A percentile compares a stretch with the other conserved stretches of the same genome.
Conservation (phyloP, 2,888 invertebrate genomes). For the Eristalis arbustorum region DNA sequence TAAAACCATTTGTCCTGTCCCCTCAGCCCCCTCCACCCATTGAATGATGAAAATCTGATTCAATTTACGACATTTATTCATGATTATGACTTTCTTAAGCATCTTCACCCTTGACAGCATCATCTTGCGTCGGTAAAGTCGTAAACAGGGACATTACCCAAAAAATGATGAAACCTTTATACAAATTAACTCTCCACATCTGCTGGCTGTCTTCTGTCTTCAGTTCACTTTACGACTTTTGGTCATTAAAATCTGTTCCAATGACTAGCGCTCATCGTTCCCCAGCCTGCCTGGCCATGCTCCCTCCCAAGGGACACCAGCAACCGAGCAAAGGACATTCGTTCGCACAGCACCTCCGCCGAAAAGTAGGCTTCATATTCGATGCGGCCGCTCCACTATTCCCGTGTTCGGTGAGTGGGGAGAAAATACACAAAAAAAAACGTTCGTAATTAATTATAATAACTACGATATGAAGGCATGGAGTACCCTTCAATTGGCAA, state of each 20-base stretch:
- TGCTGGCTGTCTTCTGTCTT: background rate
- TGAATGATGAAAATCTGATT: background rate
- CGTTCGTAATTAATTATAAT: background rate
- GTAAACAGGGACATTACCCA: background rate
- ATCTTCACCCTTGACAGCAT: background rate
- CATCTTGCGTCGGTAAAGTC: background rate
- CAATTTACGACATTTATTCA: background rate
- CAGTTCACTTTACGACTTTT: background rate
- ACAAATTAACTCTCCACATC: background rate
- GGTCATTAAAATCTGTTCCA: background rate
- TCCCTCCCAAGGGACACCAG: background rate
- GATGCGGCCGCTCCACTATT: background rate
- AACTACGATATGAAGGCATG: slow-evolving; percentile 25
- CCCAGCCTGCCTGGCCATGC: background rate
- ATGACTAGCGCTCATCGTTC: background rate
- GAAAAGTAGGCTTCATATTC: background rate
- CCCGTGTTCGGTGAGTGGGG: background rate
- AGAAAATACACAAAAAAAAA: background rate
- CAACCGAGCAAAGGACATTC: background rate
- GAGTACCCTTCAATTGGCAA: slow-evolving; percentile 35
- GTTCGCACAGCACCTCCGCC: background rate
- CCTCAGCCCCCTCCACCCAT: background rate
- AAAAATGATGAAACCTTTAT: background rate
- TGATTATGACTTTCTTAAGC: background rate
- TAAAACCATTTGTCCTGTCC: background rate